Evolutionary conservation across 2,888 invertebrate species (phyloP), one percentile per base, ranked within the genome.

Genomic region (Nomada fabriciana): DNA sequence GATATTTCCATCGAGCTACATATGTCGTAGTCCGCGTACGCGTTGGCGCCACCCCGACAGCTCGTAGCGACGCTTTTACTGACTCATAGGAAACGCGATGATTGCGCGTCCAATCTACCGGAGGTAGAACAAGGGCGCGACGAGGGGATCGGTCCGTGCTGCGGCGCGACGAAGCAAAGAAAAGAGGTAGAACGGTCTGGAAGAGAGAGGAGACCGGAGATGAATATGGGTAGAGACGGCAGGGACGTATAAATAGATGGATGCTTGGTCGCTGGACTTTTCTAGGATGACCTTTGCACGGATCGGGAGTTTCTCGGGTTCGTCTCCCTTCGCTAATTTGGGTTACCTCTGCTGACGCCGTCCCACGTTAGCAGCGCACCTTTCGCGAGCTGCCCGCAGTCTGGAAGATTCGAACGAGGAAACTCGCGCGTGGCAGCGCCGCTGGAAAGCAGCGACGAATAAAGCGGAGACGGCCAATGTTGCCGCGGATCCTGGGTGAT

Each of bases 341-440:
- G 91, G 91, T 90, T 91, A 91, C 91, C 90, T 91, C 91, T 91
- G 91, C 91, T 85, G 86, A 82, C 81, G 82, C 80, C 78, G 79
- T 67, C 72, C 43, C 64, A 60, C 43, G 42, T 20, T 68, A 50
- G 20, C 80, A 60, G 63, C n/a, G 43, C 57, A 52, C 71, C 73
- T 65, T 65, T 55, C 68, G 61, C 61, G 70, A 79, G 52, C 36
- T 7, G 36, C 36, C 7, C 29, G 29, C 29, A 7, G 29, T 29
- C 36, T 36, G 36, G 36, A 36, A 36, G 36, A 36, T 7, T 7
- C 47, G 47, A 47, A 47, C 15, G 47, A 47, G 47, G 36, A 13
- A 15, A 15, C 47, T 15, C 47, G 47, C 47, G 36, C 36, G 36
- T 36, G 36, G 9, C 36, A 36, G 36, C 1, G 1, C 36, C 36